Evolutionary conservation across 2,888 invertebrate species (phyloP).

Genomic region (Andrena bucephala): DNA sequence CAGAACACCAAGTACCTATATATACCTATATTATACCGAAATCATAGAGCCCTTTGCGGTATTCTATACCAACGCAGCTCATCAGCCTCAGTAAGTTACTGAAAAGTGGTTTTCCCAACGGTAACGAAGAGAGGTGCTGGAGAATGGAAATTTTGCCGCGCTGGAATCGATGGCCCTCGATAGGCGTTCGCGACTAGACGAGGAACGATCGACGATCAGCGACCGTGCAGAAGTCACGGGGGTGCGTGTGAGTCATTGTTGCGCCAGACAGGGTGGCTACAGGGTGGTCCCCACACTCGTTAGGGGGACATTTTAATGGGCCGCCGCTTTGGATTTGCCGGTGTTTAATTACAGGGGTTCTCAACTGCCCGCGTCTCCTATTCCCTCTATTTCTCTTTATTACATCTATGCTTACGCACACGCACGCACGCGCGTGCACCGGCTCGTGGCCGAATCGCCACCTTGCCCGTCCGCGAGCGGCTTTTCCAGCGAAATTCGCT

Average conservation of each 20-base stretch:
- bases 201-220: conserved; percentile 65
- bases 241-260: conserved; percentile 78
- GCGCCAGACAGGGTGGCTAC: conserved; percentile 75
- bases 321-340: conserved; percentile 78
- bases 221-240: conserved; percentile 71
- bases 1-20: no score
- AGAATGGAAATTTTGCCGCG: conserved; percentile 2
- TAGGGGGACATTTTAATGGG: conserved; percentile 80
- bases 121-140: neutral
- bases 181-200: conserved; percentile 39
- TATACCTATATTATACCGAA: no score
- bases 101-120: no score
- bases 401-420: neutral
- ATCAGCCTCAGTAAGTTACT: no score
- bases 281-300: conserved; percentile 73
- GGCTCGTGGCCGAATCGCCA: neutral
- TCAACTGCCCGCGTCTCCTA: conserved; percentile 58
- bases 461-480: conserved; percentile 20
- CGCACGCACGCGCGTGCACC: neutral
- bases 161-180: conserved; percentile 17
- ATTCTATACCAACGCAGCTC: no score
- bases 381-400: conserved; percentile 14
- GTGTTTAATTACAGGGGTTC: conserved; percentile 79
- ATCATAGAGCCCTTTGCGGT: no score
- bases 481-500: conserved; percentile 27